Conservation (phyloP, 30 jellyfish, hydroid and myxozoan species). For the Aurelia aurita complex sp. Pacific region DNA sequence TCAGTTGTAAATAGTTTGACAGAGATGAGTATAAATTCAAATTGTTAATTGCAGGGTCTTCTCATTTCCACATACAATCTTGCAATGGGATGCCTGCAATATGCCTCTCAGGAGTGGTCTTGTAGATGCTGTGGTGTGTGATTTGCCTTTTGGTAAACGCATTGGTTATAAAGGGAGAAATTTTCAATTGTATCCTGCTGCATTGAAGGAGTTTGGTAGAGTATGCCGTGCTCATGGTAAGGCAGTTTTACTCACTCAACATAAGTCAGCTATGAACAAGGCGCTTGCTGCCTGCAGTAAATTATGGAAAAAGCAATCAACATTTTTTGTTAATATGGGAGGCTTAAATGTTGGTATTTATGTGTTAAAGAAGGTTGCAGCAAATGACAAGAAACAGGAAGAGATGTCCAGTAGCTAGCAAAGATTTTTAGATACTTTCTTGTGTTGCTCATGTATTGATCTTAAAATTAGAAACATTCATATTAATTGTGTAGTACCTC, state of each 20-base stretch:
- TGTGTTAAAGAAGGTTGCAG: slow-evolving; percentile 47
- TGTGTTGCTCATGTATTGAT: too few species aligned
- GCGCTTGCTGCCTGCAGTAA: slow-evolving; percentile 38
- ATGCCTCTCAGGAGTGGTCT: slow-evolving; percentile 83
- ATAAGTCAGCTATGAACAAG: slow-evolving; percentile 82
- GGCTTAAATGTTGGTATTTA: slow-evolving; percentile 90
- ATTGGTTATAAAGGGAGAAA: slow-evolving; percentile 84
- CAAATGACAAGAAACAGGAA: too few species aligned
- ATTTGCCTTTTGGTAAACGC: slow-evolving; percentile 93
- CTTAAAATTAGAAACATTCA: too few species aligned
- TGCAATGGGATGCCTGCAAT: slow-evolving; percentile 88
- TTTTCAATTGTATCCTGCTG: slow-evolving; percentile 78
- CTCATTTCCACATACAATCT: slow-evolving; percentile 47
- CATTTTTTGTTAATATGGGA: slow-evolving; percentile 85
- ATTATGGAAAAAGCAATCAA: slow-evolving; percentile 71
- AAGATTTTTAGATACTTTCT: too few species aligned
- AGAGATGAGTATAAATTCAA: too few species aligned
- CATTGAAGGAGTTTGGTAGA: slow-evolving; percentile 82
- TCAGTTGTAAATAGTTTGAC: too few species aligned
- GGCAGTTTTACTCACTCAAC: slow-evolving; percentile 89
- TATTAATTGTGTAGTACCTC: too few species aligned
- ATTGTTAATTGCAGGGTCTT: slow-evolving; percentile 14
- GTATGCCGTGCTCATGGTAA: slow-evolving; percentile 78
- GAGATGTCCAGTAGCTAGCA: too few species aligned
- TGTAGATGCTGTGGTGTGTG: slow-evolving; percentile 82